Evolutionary conservation across 2,888 invertebrate genomes (phyloP).

Genomic region (Boloria selene): DNA sequence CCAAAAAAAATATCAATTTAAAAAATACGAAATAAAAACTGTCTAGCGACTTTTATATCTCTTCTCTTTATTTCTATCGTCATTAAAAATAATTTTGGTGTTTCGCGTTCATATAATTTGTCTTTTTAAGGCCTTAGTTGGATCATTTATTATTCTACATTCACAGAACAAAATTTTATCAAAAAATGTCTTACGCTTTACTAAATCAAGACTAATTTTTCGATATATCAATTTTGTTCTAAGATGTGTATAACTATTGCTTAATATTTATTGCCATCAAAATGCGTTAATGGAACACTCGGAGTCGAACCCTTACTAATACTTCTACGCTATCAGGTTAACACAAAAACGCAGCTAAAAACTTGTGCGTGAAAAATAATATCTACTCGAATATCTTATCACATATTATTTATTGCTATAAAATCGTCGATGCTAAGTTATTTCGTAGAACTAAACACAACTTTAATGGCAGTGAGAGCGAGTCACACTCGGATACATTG

Average conservation of each 20-base stretch:
- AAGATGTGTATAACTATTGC: slow-evolving; percentile 10
- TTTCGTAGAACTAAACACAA: slow-evolving; percentile 52
- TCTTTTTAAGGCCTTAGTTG: slow-evolving; percentile 21
- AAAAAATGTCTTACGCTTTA: background rate
- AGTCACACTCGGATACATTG: slow-evolving; percentile 29
- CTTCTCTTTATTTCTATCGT: slow-evolving; percentile 16
- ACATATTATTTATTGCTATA: slow-evolving; percentile 77
- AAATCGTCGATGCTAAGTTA: slow-evolving; percentile 52
- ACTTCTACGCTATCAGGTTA: slow-evolving; percentile 21
- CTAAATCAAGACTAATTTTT: background rate
- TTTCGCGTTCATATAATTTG: slow-evolving; percentile 10
- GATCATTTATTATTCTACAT: background rate
- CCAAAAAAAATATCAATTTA: slow-evolving; percentile 6
- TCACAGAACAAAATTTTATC: slow-evolving; percentile 1
- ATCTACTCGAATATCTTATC: slow-evolving; percentile 60
- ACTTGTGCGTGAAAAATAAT: slow-evolving; percentile 65
- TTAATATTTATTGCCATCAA: slow-evolving; percentile 19
- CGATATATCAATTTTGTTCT: slow-evolving; percentile 9
- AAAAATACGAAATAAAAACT: background rate
- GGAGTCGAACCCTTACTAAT: slow-evolving; percentile 17
- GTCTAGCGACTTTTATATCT: slow-evolving; percentile 2
- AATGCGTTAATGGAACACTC: slow-evolving; percentile 16
- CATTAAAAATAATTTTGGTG: slow-evolving; percentile 21
- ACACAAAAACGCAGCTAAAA: slow-evolving; percentile 40
- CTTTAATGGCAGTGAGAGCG: slow-evolving; percentile 61